Evolutionary conservation across 2,888 invertebrate species (phyloP).

Genomic region (Drosophila monieri): DNA sequence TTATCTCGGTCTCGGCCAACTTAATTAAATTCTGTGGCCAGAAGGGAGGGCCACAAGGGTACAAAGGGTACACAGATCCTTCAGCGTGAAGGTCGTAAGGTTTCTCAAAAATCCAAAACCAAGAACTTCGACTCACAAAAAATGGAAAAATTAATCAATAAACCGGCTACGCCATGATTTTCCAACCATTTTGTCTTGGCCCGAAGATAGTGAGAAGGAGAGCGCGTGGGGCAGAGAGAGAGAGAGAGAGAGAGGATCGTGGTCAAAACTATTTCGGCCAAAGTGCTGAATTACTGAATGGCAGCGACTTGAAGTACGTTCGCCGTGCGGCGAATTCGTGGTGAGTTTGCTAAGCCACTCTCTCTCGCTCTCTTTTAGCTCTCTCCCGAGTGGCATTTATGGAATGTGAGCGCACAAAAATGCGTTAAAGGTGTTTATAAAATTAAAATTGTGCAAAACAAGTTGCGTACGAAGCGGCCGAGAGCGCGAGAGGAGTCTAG

Average conservation of each 20-base stretch:
- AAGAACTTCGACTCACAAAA: not conserved
- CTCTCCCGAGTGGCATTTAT: conserved; percentile 67
- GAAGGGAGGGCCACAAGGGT: not conserved
- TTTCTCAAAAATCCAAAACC: not conserved
- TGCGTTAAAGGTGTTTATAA: conserved; percentile 80
- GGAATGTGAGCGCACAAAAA: conserved; percentile 79
- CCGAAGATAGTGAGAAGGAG: conserved; percentile 22
- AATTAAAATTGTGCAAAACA: conserved; percentile 78
- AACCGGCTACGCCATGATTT: conserved; percentile 73
- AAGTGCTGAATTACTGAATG: conserved; percentile 70
- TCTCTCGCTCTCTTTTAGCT: conserved; percentile 13
- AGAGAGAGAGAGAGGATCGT: conserved; percentile 25
- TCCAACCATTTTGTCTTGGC: conserved; percentile 73
- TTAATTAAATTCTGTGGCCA: conserved; percentile 68
- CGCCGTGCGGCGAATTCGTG: conserved; percentile 58
- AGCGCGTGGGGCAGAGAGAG: not conserved
- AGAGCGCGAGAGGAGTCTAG: conserved; percentile 9
- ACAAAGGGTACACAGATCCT: not conserved
- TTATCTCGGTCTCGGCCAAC: conserved; percentile 49
- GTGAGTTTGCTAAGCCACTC: conserved; percentile 53
- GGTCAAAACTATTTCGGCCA: conserved; percentile 39
- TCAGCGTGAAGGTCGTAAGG: not conserved
- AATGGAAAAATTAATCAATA: conserved; percentile 22
- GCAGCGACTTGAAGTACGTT: conserved; percentile 45
- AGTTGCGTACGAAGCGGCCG: conserved; percentile 59